Base-by-base conservation (phyloP, 2,797 vertebrate species). In the Sciaenops ocellatus region DNA sequence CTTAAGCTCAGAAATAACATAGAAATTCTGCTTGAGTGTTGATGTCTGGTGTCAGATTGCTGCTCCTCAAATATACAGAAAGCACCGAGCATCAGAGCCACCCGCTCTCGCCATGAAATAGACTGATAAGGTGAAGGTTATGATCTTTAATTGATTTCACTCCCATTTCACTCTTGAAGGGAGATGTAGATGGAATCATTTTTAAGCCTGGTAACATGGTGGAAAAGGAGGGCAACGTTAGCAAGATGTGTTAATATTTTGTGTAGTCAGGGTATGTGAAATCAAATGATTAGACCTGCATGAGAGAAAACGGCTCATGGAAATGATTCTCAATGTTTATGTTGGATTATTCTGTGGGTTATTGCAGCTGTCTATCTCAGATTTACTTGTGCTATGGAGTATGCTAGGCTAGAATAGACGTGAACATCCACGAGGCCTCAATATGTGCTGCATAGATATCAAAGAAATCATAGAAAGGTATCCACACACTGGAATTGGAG, bases 101-200 rank as follows among this genome's bases (percentile, higher is more conserved):
- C 78, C 65, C 73, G 70, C 80, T 74, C 76, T 20, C 20, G 62
- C 46, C 72, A 85, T 87, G 82, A 87, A 86, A 86, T 85, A 78
- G 74, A 85, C 81, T 76, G 85, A 86, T 73, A 88, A 82, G 79
- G 77, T 78, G 77, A 79, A 70, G 41, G 79, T 80, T 83, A 65
- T 86, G 83, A 82, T 88, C 78, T 80, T 85, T 80, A 84, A 90
- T 84, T 86, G 80, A 89, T 89, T 89, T 82, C 68, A 65, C 79
- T 83, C 73, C 68, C 56, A 87, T 87, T 91, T 82, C 85, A 90
- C 82, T 85, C 84, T 54, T 87, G 85, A 90, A 48, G 51, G 71
- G 72, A 85, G 79, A 82, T 77, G 59, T 20, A 80, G 83, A 91
- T 83, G 73, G 68, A 85, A 88, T 85, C 24, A 22, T 82, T 62